These are phyloP conservation scores for Campylomormyrus numenius DNA, from an alignment of 2,113 vertebrate species.

Conservation along the genomic window DNA sequence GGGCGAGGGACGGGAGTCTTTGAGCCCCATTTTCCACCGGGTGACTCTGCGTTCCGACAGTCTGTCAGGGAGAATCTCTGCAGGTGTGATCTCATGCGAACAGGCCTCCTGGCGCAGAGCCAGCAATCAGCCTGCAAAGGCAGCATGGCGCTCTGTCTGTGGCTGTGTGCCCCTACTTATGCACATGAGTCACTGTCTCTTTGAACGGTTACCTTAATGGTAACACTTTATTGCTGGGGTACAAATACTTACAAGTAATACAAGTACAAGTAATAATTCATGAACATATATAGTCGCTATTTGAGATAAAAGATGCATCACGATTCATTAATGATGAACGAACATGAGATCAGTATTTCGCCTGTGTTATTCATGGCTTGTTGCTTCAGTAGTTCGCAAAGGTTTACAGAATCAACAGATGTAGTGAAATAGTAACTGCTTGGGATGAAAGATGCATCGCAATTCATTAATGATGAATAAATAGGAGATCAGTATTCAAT, in stretches of 20 bases:
- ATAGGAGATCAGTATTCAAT: no score
- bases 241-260: background rate
- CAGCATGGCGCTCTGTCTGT: background rate
- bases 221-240: background rate
- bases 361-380: background rate
- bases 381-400: background rate
- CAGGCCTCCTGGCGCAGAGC: conserved; percentile 13
- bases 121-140: background rate
- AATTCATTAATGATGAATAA: no score
- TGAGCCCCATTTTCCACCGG: conserved; percentile 67
- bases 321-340: background rate
- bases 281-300: background rate
- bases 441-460: no score
- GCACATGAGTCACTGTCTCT: background rate
- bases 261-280: background rate
- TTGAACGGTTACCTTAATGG: background rate
- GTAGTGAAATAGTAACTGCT: no score
- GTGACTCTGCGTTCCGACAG: conserved; percentile 68
- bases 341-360: background rate
- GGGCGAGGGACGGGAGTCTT: conserved; percentile 50
- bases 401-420: background rate
- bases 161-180: background rate
- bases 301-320: background rate
- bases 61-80: conserved; percentile 67
- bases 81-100: conserved; percentile 50